Base-by-base conservation (phyloP, 2,888 invertebrate species). In the Chalcosyrphus nemorum region DNA sequence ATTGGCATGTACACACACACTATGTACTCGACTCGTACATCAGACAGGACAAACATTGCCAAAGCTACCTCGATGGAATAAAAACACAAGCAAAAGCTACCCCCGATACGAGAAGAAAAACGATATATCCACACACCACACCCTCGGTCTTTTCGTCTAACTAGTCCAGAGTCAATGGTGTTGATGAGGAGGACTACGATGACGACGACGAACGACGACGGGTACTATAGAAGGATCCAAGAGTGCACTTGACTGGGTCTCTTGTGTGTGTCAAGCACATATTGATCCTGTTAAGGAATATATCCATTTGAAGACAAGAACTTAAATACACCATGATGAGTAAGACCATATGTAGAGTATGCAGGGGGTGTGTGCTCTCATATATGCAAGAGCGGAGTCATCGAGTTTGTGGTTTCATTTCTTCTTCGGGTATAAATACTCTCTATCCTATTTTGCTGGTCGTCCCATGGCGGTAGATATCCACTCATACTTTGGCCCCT, bases 221-320 rank as follows among this genome's bases (percentile, higher is more conserved):
- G 63, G 71, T 56, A 50, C 61, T 75, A 2, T 71, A 19, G 76
- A 81, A 77, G 57, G 70, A 71, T 77, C 81, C 70, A 77, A 77
- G n/a, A n/a, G 76, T 81, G 77, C 59, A 63, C 81, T 81, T 81
- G 81, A 77, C 76, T 77, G 45, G 70, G 68, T 81, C 81, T 76
- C 76, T 77, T 81, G 81, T 81, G 81, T 81, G 76, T 81, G 81
- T 81, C 81, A 81, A 81, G 65, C 81, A 76, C 76, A 81, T 81
- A 81, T 81, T 81, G 81, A 81, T 81, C 70, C 76, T 81, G 71
- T 81, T 77, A 81, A 77, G 71, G 63, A 81, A 71, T 71, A 77
- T 65, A 77, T 81, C 81, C 65, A 76, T 76, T 77, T 65, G 65
- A 81, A 81, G 81, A 65, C 77, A 81, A 77, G 76, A 59, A 70